Percentiles rank a stretch among this genome's conserved stretches.
Evolutionary conservation across 1,140 invertebrate genomes (phyloP).

Genomic region (Lanistes nyassanus): DNA sequence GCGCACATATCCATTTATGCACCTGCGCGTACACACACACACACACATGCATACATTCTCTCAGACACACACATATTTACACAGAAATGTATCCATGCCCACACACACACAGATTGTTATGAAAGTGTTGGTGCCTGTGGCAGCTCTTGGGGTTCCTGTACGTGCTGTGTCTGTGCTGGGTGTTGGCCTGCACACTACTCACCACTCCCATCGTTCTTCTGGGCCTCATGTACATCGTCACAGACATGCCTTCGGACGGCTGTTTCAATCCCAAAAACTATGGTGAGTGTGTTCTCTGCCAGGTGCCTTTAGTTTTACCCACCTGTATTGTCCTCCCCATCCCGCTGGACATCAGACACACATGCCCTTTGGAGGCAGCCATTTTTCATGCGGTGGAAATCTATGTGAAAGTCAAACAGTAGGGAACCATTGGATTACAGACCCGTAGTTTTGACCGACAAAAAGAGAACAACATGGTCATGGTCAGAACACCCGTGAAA

Average conservation of each 20-base stretch:
- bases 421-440: too few relatives aligned
- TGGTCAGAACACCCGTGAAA: too few relatives aligned
- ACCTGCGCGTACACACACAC: constrained; percentile 1
- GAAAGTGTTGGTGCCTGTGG: neutral
- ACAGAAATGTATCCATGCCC: too few relatives aligned
- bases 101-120: too few relatives aligned
- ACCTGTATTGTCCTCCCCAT: neutral
- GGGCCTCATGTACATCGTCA: constrained; percentile 37
- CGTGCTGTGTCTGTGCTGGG: constrained; percentile 43
- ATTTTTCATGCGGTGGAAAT: too few relatives aligned
- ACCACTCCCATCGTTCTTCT: constrained; percentile 45
- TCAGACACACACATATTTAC: constrained; percentile 12
- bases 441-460: too few relatives aligned
- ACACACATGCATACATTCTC: constrained; percentile 4
- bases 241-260: constrained; percentile 26
- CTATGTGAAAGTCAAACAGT: too few relatives aligned
- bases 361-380: too few relatives aligned
- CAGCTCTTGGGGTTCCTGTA: constrained; percentile 51
- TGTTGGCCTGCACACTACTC: constrained; percentile 50
- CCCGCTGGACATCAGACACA: too few relatives aligned
- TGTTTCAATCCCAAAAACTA: constrained; percentile 51
- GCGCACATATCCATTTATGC: neutral
- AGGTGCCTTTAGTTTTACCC: neutral
- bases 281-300: constrained; percentile 38
- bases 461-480: too few relatives aligned